These are phyloP conservation scores for Pelmatolapia mariae DNA, from an alignment of 2,113 vertebrate species.

Conservation along the genomic window DNA sequence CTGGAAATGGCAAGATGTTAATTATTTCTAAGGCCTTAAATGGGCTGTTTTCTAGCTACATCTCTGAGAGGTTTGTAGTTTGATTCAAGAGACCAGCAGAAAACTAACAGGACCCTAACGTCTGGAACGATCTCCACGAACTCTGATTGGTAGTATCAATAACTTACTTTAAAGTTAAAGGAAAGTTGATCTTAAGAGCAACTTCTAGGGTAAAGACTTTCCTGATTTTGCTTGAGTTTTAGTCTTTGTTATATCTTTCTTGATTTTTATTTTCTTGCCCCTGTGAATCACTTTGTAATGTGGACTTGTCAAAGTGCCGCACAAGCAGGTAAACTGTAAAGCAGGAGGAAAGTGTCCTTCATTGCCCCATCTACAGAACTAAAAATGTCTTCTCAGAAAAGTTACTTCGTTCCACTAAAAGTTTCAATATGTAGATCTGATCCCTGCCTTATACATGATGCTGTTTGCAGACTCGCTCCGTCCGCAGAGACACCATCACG, in stretches of 20 bases:
- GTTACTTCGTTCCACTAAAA: neutral
- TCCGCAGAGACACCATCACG: neutral
- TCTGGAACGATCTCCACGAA: neutral
- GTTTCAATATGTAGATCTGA: neutral
- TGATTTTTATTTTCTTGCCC: neutral
- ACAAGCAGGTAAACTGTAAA: neutral
- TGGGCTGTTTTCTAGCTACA: neutral
- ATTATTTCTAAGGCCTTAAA: neutral
- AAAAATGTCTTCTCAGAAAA: neutral
- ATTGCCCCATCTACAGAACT: neutral
- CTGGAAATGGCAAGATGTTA: neutral
- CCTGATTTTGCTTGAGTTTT: neutral
- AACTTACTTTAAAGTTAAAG: neutral
- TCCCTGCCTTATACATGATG: neutral
- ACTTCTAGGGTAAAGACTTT: neutral
- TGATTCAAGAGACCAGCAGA: neutral
- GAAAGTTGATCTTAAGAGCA: neutral
- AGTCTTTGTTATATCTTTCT: neutral
- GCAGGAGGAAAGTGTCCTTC: neutral
- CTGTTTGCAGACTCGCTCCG: neutral
- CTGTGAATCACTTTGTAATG: neutral
- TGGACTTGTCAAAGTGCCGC: neutral
- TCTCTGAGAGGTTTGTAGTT: neutral
- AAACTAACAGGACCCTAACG: neutral
- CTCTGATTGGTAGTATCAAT: neutral